Base-by-base conservation (phyloP, 2,113 vertebrate species). In the Osmerus eperlanus region DNA sequence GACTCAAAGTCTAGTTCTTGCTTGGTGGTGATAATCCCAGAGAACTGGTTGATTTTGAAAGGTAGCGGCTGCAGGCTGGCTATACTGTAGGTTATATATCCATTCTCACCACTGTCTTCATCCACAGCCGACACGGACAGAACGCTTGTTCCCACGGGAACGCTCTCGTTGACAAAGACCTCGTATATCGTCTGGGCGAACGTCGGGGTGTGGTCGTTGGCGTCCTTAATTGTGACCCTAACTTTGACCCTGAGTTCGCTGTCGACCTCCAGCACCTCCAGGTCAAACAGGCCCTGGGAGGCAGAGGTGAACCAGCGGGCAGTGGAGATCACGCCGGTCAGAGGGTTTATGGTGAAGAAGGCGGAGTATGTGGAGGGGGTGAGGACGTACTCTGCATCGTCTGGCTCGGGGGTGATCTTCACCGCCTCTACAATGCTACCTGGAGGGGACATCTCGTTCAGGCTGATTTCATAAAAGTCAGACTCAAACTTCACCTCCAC, bases 31-130 rank as follows among this genome's bases (percentile, higher is more conserved):
- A 99, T 92, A 28, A 94, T 74, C 59, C 97, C 97, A 25, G 95
- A 96, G 88, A 99, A 99, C 83, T 99, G 97, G 81, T 99, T 98
- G 77, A 99, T 94, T 72, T 90, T 86, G 84, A 99, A 99, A 0
- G 97, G 97, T 3, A 99, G 74, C 0, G 91, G 76, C 81, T 93
- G 92, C 61, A 97, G 81, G 78, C 93, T 97, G 68, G 95, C 94
- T 70, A 99, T 94, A 79, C 95, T 99, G 25, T 98, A 99, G 0
- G 97, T 99, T 70, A 99, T 98, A 63, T 99, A 99, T 29, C 97
- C 96, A 8, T 99, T 99, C 87, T 99, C 97, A 54, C 97, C 97
- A 72, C 88, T 90, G 68, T 99, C 97, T 59, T 89, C 90, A 78
- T 99, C 97, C 15, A 85, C 89, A 32, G 97, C 97, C 1, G 93